Evolutionary conservation across 1,140 invertebrate species (phyloP).

Genomic region (Holotrichia oblita): DNA sequence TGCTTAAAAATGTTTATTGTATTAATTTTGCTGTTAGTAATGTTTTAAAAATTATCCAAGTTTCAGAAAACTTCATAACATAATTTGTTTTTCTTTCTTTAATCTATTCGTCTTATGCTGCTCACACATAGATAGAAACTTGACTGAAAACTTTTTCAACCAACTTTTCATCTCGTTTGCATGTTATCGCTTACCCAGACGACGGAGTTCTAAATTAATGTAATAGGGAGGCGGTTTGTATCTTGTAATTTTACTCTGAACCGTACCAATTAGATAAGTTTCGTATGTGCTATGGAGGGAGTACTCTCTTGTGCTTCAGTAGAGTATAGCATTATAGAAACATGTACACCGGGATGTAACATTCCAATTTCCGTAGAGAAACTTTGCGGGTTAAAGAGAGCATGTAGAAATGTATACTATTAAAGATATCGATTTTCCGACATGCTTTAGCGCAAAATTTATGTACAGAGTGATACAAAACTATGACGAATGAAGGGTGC

Average conservation of each 20-base stretch:
- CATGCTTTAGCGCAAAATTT: too few species aligned
- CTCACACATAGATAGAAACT: not conserved
- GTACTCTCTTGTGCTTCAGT: not conserved
- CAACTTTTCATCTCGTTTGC: not conserved
- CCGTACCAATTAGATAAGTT: not conserved
- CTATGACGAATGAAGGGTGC: too few species aligned
- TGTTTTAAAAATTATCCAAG: too few species aligned
- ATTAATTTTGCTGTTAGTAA: too few species aligned
- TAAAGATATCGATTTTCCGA: not conserved
- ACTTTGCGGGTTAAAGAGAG: not conserved
- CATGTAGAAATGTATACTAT: not conserved
- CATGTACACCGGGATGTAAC: not conserved
- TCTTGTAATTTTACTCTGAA: not conserved
- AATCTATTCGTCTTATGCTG: too few species aligned
- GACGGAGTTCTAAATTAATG: slow-evolving; percentile 7
- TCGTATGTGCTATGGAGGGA: not conserved
- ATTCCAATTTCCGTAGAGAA: not conserved
- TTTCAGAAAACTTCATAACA: too few species aligned
- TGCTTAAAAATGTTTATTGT: too few species aligned
- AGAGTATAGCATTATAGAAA: not conserved
- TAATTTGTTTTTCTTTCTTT: too few species aligned
- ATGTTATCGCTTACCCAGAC: not conserved
- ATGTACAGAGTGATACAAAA: too few species aligned
- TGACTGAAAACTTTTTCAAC: not conserved
- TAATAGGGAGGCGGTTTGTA: not conserved